Percentiles rank a stretch among this genome's conserved stretches.
Conservation (phyloP, 2,888 invertebrate species). For the Acrobasis consociella region DNA sequence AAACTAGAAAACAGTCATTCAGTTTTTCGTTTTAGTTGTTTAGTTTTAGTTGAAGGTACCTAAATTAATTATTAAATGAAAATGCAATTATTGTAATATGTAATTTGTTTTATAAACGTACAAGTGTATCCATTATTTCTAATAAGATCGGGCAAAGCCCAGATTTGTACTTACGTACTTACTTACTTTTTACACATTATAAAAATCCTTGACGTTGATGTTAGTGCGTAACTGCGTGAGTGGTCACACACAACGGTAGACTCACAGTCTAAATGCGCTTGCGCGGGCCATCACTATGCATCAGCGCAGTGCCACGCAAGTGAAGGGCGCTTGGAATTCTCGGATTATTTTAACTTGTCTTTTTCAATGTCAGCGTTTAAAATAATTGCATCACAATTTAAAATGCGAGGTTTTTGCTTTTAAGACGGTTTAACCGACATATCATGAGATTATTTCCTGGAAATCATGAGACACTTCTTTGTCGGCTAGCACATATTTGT, state of each 20-base stretch:
- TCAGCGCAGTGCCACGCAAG: conserved; percentile 66
- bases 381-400: conserved; percentile 83
- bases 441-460: conserved; percentile 78
- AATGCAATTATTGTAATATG: no score
- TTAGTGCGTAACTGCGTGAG: conserved; percentile 46
- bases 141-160: no score
- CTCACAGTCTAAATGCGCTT: conserved; percentile 71
- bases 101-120: no score
- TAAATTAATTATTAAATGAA: no score
- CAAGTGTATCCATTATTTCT: no score
- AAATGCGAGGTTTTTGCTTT: conserved; percentile 78
- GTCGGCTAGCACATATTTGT: conserved; percentile 41
- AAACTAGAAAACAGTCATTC: no score
- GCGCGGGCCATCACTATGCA: conserved; percentile 75
- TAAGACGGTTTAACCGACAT: conserved; percentile 71
- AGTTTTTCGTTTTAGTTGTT: no score
- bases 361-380: conserved; percentile 83
- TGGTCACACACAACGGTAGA: conserved; percentile 35
- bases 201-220: background rate
- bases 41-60: no score
- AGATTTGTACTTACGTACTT: no score
- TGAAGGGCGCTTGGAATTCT: conserved; percentile 80
- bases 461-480: conserved; percentile 68
- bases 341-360: conserved; percentile 81
- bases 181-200: no score